phyloP scores from a whole-genome alignment of 2,888 invertebrate genomes.

The Odontocolon sp. region DNA sequence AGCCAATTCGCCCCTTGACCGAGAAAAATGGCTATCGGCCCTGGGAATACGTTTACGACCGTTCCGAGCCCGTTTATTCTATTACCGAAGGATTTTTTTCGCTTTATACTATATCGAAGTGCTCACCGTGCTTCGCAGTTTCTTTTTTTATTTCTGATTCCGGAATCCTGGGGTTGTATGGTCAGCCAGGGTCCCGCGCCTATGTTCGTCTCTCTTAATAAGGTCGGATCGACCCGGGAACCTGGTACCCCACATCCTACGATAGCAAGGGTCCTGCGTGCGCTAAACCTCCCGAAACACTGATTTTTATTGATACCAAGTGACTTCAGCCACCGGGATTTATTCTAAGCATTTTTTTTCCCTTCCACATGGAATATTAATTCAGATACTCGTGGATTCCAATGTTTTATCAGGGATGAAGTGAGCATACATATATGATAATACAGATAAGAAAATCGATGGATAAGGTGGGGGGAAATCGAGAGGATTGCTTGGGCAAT shows the following conservation, averaged over 20 bases:
- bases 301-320: constrained; percentile 55
- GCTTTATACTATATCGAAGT: constrained; percentile 75
- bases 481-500: background rate
- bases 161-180: constrained; percentile 27
- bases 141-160: constrained; percentile 23
- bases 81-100: constrained; percentile 79
- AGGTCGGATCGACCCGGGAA: constrained; percentile 66
- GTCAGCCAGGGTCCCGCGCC: constrained; percentile 59
- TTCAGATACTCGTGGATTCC: background rate
- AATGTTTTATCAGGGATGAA: background rate
- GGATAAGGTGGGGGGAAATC: background rate
- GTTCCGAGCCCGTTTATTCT: constrained; percentile 79
- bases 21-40: constrained; percentile 80
- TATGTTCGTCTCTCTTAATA: constrained; percentile 73
- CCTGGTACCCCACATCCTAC: constrained; percentile 20
- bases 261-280: constrained; percentile 11
- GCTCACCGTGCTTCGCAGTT: constrained; percentile 58
- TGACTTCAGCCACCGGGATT: constrained; percentile 22
- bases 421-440: background rate
- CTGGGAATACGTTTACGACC: constrained; percentile 81
- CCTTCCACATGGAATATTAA: constrained; percentile 22
- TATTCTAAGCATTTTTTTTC: constrained; percentile 7
- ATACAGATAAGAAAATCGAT: background rate
- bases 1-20: constrained; percentile 80
- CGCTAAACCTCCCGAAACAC: constrained; percentile 34